Evolutionary conservation across 2,797 vertebrate genomes (phyloP).

Genomic region (Syngnathus rostellatus): DNA sequence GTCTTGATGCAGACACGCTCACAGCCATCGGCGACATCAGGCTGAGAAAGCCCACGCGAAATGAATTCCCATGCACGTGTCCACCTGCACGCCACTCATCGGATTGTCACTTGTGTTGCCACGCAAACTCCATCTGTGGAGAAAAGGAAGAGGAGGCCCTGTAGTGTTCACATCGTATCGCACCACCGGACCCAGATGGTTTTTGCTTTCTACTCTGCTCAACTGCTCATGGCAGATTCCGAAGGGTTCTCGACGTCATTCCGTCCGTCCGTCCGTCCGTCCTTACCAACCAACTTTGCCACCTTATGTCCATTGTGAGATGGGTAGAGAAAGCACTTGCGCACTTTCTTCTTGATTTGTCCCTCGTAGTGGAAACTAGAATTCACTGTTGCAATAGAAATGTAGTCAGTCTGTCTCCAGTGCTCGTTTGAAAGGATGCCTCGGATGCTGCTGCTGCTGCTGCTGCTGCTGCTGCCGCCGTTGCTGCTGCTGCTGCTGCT

Average conservation of each 20-base stretch:
- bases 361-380: not conserved
- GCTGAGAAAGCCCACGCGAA: slow-evolving; percentile 83
- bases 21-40: slow-evolving; percentile 90
- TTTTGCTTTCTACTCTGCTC: slow-evolving; percentile 17
- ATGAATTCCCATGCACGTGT: slow-evolving; percentile 59
- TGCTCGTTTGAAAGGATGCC: slow-evolving; percentile 18
- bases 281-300: slow-evolving; percentile 20
- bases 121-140: slow-evolving; percentile 36
- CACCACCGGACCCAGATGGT: slow-evolving; percentile 8
- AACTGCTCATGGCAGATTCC: slow-evolving; percentile 11
- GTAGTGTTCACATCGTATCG: slow-evolving; percentile 14
- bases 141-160: slow-evolving; percentile 8
- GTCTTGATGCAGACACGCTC: slow-evolving; percentile 75
- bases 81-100: slow-evolving; percentile 32
- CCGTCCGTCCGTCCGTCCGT: not conserved
- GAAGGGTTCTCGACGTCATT: slow-evolving; percentile 22
- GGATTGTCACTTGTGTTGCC: slow-evolving; percentile 32
- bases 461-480: too few relatives aligned
- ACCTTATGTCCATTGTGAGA: slow-evolving; percentile 5
- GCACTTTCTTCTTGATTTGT: not conserved
- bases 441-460: slow-evolving; percentile 7
- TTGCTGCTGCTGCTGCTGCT: too few relatives aligned
- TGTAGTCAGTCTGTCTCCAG: not conserved
- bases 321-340: not conserved
- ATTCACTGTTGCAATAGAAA: not conserved